Percentiles rank a stretch among this genome's conserved stretches.
These are phyloP conservation scores for Agonum fuliginosum DNA, from an alignment of 2,888 invertebrate species.

Conservation along the genomic window DNA sequence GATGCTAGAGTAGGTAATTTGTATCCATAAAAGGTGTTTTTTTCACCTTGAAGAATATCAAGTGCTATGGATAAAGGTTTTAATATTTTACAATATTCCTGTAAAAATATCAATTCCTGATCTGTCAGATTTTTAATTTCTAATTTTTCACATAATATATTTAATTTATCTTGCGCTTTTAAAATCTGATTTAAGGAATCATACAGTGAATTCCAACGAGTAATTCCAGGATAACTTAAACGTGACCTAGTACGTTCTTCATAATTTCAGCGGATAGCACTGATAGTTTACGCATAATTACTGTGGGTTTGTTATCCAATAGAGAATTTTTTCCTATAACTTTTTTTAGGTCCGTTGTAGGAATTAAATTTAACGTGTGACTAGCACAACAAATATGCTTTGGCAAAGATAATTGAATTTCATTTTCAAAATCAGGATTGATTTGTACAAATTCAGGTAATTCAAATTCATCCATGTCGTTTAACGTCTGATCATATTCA, in stretches of 20 bases:
- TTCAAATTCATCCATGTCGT: neutral
- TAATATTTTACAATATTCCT: conserved; percentile 55
- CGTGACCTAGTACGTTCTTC: conserved; percentile 57
- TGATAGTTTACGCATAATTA: neutral
- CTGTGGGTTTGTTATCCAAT: neutral
- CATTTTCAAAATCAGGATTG: neutral
- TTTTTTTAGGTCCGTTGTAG: conserved; percentile 60
- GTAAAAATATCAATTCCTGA: conserved; percentile 42
- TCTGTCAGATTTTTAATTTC: conserved; percentile 18
- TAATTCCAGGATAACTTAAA: conserved; percentile 61
- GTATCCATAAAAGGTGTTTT: conserved; percentile 47
- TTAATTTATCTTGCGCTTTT: conserved; percentile 46
- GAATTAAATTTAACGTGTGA: no score
- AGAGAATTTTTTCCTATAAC: neutral
- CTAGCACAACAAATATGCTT: conserved; percentile 60
- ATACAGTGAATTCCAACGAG: conserved; percentile 61
- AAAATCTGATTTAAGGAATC: conserved; percentile 60
- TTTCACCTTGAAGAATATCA: conserved; percentile 60
- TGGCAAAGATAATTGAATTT: conserved; percentile 28
- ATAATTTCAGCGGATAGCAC: conserved; percentile 61
- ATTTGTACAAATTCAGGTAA: neutral
- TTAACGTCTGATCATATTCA: neutral
- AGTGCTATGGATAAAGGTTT: conserved; percentile 52
- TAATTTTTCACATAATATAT: conserved; percentile 22
- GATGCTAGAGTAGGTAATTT: neutral